Conservation (phyloP, 2,797 vertebrate genomes). For the Pantherophis vulpinus region DNA sequence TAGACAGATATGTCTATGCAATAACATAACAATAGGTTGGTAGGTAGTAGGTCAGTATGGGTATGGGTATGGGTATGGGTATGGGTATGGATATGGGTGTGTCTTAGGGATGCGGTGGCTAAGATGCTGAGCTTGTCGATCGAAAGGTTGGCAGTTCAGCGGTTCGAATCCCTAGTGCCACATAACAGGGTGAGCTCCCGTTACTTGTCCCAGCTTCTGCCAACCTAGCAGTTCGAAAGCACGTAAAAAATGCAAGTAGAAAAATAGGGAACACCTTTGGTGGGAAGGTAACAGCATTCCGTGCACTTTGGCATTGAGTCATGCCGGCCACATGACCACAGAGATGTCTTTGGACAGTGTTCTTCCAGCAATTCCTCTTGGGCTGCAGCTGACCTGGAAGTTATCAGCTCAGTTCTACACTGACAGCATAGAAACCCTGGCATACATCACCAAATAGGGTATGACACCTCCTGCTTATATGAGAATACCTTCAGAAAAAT, state of each 20-base stretch:
- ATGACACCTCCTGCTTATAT: not conserved
- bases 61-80: not conserved
- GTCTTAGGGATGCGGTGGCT: not conserved
- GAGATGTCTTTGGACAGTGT: no score
- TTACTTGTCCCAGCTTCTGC: no score
- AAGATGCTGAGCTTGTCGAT: no score
- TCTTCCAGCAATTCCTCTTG: not conserved
- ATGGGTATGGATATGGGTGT: not conserved
- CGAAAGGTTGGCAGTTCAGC: no score
- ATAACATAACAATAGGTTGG: not conserved
- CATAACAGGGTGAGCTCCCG: no score
- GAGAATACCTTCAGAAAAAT: not conserved
- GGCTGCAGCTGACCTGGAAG: not conserved
- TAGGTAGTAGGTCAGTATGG: not conserved
- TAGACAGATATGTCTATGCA: not conserved
- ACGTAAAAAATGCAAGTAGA: no score
- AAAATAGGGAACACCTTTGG: no score
- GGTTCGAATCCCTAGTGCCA: no score
- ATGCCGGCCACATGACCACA: no score
- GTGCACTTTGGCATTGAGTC: no score
- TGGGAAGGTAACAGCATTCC: no score
- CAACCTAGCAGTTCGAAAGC: no score
- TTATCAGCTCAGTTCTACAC: not conserved
- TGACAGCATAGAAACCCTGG: not conserved
- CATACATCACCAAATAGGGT: not conserved